phyloP scores from a whole-genome alignment of 1,140 invertebrate genomes.

The Drosophila micromelanica region DNA sequence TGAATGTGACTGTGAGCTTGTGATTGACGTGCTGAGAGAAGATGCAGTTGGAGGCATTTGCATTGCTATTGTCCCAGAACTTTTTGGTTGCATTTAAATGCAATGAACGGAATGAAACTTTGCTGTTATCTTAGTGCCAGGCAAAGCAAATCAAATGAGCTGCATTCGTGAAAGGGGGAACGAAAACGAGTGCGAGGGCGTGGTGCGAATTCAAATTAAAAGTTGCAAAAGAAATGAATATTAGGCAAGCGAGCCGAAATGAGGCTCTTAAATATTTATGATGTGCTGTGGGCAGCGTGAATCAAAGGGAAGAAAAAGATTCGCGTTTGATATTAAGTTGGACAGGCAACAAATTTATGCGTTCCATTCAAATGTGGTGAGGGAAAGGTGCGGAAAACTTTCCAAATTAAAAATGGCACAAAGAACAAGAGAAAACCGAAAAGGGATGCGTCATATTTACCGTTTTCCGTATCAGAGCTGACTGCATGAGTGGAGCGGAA shows the following conservation, averaged over 20 bases:
- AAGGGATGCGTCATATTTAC: constrained; percentile 58
- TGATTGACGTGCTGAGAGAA: constrained; percentile 63
- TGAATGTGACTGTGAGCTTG: constrained; percentile 55
- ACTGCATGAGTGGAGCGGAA: constrained; percentile 42
- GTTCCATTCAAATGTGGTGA: constrained; percentile 32
- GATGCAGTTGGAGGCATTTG: constrained; percentile 53
- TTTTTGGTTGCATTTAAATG: constrained; percentile 65
- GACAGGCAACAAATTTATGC: constrained; percentile 71
- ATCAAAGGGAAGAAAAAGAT: constrained; percentile 63
- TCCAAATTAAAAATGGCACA: constrained; percentile 70
- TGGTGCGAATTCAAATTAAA: constrained; percentile 73
- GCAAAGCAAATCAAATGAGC: constrained; percentile 69
- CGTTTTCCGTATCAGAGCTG: constrained; percentile 76
- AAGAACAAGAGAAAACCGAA: constrained; percentile 45
- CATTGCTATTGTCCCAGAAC: constrained; percentile 48
- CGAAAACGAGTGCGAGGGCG: not conserved
- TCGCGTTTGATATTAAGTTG: constrained; percentile 77
- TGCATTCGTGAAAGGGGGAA: constrained; percentile 15
- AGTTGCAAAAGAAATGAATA: constrained; percentile 79
- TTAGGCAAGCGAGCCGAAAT: constrained; percentile 62
- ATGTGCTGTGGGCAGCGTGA: constrained; percentile 65
- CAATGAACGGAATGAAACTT: constrained; percentile 72
- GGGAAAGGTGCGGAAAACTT: constrained; percentile 49
- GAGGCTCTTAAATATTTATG: constrained; percentile 79
- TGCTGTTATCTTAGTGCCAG: constrained; percentile 61